Conservation (phyloP, 2,113 vertebrate species). For the Podocnemis expansa region DNA sequence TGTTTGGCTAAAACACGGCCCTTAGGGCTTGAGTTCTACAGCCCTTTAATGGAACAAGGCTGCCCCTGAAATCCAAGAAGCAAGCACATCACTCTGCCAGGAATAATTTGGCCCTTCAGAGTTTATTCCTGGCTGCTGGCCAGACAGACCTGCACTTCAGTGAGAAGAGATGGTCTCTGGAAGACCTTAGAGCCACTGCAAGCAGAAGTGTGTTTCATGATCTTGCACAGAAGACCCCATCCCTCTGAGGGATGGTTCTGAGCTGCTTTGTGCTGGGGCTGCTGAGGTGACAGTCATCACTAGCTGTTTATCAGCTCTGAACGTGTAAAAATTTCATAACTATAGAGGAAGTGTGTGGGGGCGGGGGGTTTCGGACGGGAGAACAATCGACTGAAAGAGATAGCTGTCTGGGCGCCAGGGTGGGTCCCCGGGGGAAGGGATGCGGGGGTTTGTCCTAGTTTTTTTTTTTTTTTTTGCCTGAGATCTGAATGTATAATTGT, state of each 20-base stretch:
- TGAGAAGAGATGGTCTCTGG: not conserved
- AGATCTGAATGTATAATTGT: slow-evolving; percentile 27
- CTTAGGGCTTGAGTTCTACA: not conserved
- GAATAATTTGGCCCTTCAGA: not conserved
- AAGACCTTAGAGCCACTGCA: not conserved
- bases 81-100: not conserved
- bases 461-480: not conserved
- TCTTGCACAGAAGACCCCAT: not conserved
- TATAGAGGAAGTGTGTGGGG: not conserved
- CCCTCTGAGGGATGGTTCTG: accelerated
- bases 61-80: accelerated
- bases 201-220: not conserved
- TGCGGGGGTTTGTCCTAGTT: slow-evolving; percentile 46
- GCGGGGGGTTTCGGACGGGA: accelerated
- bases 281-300: accelerated
- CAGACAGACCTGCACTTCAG: not conserved
- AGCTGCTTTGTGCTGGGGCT: not conserved
- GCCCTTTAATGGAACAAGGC: not conserved
- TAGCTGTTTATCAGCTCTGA: not conserved
- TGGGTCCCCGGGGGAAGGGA: slow-evolving; percentile 33
- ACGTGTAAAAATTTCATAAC: not conserved
- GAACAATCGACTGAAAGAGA: slow-evolving; percentile 47
- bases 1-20: not conserved
- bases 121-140: not conserved
- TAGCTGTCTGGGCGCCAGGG: not conserved